Evolutionary conservation across 2,113 vertebrate genomes (phyloP).

Genomic region (Glaucidium brasilianum): DNA sequence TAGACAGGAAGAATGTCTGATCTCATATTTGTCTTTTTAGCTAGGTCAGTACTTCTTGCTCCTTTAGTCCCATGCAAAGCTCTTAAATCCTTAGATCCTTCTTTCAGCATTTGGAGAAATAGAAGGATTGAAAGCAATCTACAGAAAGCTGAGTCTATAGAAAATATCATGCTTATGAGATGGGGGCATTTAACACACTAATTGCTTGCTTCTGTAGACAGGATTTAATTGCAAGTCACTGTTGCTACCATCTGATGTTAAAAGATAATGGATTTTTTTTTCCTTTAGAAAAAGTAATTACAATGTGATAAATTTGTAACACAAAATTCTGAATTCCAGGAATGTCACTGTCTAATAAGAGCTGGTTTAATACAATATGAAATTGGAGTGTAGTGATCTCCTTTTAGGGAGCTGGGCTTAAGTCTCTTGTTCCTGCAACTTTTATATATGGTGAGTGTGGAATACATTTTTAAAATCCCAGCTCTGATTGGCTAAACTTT

Average conservation of each 20-base stretch:
- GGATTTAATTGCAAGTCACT: neutral
- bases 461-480: neutral
- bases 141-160: neutral
- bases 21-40: neutral
- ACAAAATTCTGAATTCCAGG: neutral
- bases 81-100: neutral
- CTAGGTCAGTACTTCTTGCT: neutral
- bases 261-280: neutral
- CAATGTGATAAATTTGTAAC: neutral
- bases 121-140: neutral
- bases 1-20: neutral
- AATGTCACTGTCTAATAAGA: neutral
- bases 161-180: neutral
- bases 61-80: neutral
- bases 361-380: neutral
- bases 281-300: neutral
- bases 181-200: neutral
- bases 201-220: neutral
- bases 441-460: neutral
- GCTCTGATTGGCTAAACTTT: neutral
- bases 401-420: neutral
- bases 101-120: neutral
- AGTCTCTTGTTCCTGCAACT: neutral
- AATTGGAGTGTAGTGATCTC: neutral
- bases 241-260: neutral